Percentiles rank a stretch among this genome's conserved stretches.
These are phyloP conservation scores for Pseudorhombus dupliciocellatus DNA, from an alignment of 2,113 vertebrate species.

Conservation along the genomic window DNA sequence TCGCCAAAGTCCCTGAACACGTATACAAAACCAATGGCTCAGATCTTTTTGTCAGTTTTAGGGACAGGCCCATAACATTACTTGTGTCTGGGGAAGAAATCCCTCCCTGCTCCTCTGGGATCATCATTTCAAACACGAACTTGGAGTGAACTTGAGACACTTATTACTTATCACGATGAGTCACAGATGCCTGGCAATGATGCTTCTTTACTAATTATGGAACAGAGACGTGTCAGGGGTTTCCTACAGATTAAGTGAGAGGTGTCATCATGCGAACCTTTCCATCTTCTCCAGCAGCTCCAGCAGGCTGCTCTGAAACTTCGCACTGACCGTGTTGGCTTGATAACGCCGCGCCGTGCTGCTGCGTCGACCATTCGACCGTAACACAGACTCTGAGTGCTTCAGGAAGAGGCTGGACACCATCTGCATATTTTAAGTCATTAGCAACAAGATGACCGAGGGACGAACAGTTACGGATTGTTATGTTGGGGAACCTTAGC, in stretches of 20 bases:
- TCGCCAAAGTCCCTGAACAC: slow-evolving; percentile 7
- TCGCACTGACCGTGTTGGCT: slow-evolving; percentile 90
- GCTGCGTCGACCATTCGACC: slow-evolving; percentile 83
- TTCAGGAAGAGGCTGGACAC: slow-evolving; percentile 91
- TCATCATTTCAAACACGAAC: not conserved
- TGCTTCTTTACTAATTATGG: not conserved
- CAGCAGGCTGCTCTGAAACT: slow-evolving; percentile 94
- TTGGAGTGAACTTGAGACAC: not conserved
- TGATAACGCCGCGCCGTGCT: slow-evolving; percentile 87
- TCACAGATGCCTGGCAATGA: slow-evolving; percentile 2
- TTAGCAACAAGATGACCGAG: not conserved
- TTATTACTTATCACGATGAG: slow-evolving; percentile 9
- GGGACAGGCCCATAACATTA: not conserved
- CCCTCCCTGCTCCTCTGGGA: not conserved
- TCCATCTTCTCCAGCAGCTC: slow-evolving; percentile 96
- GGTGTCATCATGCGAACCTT: slow-evolving; percentile 77
- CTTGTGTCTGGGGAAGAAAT: not conserved
- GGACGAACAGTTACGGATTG: not conserved
- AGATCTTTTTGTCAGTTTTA: slow-evolving; percentile 2
- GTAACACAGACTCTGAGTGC: slow-evolving; percentile 83
- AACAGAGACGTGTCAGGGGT: not conserved
- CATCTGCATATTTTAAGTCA: slow-evolving; percentile 79
- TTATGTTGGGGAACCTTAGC: no score
- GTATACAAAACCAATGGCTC: slow-evolving; percentile 3
- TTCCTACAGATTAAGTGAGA: not conserved